Evolutionary conservation across 2,113 vertebrate species (phyloP).

Genomic region (Illadopsis cleaveri): DNA sequence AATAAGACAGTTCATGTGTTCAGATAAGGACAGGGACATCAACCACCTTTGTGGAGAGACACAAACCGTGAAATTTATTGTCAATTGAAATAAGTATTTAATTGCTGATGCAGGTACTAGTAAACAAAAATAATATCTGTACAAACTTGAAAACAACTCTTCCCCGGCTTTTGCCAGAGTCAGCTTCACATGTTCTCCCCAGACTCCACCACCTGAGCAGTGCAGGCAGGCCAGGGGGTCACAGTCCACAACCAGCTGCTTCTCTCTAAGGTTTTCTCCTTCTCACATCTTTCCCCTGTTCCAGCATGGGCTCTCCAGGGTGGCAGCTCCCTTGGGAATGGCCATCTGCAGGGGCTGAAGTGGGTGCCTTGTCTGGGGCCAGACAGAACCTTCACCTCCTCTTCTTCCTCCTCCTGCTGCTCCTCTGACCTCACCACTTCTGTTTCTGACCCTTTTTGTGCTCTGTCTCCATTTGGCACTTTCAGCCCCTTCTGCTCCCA

Average conservation of each 20-base stretch:
- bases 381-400: background rate
- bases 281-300: background rate
- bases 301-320: rapidly evolving
- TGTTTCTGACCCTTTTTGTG: background rate
- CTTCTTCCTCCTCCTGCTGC: background rate
- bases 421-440: background rate
- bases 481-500: background rate
- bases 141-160: background rate
- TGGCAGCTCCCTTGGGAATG: background rate
- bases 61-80: background rate
- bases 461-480: background rate
- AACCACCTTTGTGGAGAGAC: background rate
- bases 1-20: background rate
- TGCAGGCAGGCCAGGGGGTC: too few species aligned
- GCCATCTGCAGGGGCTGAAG: background rate
- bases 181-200: background rate
- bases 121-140: background rate
- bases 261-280: background rate
- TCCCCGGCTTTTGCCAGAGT: background rate
- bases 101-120: background rate
- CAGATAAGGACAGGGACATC: background rate
- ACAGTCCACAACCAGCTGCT: rapidly evolving
- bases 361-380: background rate
- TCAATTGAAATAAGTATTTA: background rate
- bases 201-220: background rate